Evolutionary conservation across 1,140 invertebrate genomes (phyloP), one percentile per base, ranked within the genome.

Genomic region (Temnothorax longispinosus): DNA sequence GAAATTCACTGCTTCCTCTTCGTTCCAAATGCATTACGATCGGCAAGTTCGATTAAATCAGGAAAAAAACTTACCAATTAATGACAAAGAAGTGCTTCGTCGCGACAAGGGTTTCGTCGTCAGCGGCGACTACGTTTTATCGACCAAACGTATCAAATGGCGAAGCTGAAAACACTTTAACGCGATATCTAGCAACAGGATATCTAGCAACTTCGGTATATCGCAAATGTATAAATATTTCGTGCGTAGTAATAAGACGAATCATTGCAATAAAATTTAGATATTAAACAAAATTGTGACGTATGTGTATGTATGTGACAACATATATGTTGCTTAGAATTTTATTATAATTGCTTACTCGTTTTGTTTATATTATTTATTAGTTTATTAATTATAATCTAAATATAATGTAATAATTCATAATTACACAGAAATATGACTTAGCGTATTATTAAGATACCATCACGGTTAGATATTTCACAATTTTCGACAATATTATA

Each of bases 131-230:
- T 85, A 69, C 6, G 47, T n/a, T 35, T 38, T 82, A 93, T 93
- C 92, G 92, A 93, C 58, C 92, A 92, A 93, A 92, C 92, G 47
- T 87, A 15, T 47, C 47, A 71, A 69, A 81, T 88, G 15, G 5
- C 60, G 21, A 67, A 15, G 15, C 77, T 77, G 38, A 75, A 71
- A 75, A 58, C 67, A 87, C 50, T 76, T 64, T 75, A 69, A 64
- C 18, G n/a, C 47, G n/a, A 27, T 54, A 74, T 72, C 35, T 38
- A 84, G n/a, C 27, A 74, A 75, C 54, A 84, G 78, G 35, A 27
- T 54, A 74, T 72, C 35, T 38, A 84, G n/a, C 27, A 74, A 75
- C 54, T 75, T 84, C 3, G 41, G 18, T 44, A 54, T 60, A 58
- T 82, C 8, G 4, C 5, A 69, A 11, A 1, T 52, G 5, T 8